Evolutionary conservation across 53 echinoderm and acorn worm species (phyloP).

Genomic region (Stichopus horrens): DNA sequence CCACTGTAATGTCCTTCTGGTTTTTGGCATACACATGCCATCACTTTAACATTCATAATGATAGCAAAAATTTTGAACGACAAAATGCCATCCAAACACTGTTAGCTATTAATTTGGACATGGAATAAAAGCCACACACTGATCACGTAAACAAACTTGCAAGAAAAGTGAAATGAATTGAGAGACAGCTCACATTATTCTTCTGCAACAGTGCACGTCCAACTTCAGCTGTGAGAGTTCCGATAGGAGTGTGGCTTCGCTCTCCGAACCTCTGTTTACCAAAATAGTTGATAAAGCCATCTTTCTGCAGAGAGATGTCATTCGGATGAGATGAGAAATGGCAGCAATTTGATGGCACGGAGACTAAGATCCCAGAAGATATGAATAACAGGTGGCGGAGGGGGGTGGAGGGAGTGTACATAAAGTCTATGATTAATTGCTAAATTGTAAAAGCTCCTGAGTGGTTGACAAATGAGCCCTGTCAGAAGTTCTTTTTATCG

Average conservation of each 20-base stretch:
- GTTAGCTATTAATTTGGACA: neutral
- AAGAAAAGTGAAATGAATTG: neutral
- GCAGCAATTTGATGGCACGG: too few relatives aligned
- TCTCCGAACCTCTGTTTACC: slow-evolving; percentile 86
- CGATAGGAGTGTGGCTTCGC: slow-evolving; percentile 5
- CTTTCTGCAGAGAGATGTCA: slow-evolving; percentile 48
- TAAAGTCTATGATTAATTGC: too few relatives aligned
- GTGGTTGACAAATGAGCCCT: too few relatives aligned
- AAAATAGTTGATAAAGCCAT: slow-evolving; percentile 84
- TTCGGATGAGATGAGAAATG: neutral
- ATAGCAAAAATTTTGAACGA: neutral
- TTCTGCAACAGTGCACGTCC: slow-evolving; percentile 66
- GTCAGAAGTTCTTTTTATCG: too few relatives aligned
- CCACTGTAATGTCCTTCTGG: too few relatives aligned
- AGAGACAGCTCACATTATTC: slow-evolving; percentile 58
- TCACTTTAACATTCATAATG: too few relatives aligned
- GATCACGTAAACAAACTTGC: neutral
- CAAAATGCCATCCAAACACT: neutral
- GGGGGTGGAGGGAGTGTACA: too few relatives aligned
- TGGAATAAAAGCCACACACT: neutral
- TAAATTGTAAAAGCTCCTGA: too few relatives aligned
- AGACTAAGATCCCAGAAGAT: too few relatives aligned
- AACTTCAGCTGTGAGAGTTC: slow-evolving; percentile 60
- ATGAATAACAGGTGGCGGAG: too few relatives aligned
- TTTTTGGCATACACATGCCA: too few relatives aligned